phyloP scores from a whole-genome alignment of 2,797 vertebrate species.

The Trachops cirrhosus region DNA sequence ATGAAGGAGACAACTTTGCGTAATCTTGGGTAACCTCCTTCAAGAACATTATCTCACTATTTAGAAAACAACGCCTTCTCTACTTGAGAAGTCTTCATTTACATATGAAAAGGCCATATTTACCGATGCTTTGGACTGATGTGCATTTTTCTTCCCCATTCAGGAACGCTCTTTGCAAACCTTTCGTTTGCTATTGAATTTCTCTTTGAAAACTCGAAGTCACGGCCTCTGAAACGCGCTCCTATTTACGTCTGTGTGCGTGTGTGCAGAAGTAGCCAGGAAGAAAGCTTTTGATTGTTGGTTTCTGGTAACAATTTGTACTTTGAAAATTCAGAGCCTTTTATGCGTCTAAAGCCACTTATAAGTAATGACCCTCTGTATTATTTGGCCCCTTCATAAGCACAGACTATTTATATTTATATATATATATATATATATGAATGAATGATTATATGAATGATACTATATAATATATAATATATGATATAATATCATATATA shows the following conservation, averaged over 20 bases:
- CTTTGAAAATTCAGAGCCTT: constrained; percentile 30
- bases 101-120: constrained; percentile 87
- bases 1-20: constrained; percentile 86
- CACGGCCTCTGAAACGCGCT: constrained; percentile 28
- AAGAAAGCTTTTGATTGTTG: not conserved
- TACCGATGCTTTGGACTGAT: constrained; percentile 84
- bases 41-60: constrained; percentile 88
- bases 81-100: constrained; percentile 84
- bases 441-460: too few species aligned
- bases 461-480: too few species aligned
- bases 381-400: not conserved
- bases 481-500: too few species aligned
- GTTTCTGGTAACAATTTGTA: constrained; percentile 18
- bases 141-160: constrained; percentile 73
- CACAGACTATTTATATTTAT: not conserved
- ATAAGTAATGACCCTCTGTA: not conserved
- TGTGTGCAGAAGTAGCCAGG: not conserved
- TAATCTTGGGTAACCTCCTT: constrained; percentile 88
- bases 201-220: constrained; percentile 65
- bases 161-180: constrained; percentile 75
- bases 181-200: constrained; percentile 61
- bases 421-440: too few species aligned
- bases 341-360: constrained; percentile 19
- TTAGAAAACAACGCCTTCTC: constrained; percentile 89
- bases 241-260: not conserved